These are phyloP conservation scores for Lates japonicus DNA, from an alignment of 2,797 vertebrate species.

Conservation along the genomic window DNA sequence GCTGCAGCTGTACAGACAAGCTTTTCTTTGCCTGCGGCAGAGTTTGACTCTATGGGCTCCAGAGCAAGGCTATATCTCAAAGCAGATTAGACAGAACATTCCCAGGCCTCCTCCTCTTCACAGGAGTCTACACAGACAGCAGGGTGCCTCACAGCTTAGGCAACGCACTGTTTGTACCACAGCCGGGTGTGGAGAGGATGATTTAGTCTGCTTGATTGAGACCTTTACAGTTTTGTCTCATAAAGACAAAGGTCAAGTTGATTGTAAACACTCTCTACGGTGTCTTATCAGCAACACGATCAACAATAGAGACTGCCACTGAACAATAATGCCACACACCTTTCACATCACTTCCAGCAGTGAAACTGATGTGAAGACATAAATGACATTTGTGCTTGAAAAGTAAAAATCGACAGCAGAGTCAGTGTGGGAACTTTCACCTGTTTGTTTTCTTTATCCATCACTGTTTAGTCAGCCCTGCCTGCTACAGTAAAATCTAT, in stretches of 20 bases:
- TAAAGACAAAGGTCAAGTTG: constrained; percentile 47
- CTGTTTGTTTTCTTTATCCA: not conserved
- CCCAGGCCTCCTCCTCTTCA: constrained; percentile 69
- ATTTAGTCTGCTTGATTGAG: constrained; percentile 34
- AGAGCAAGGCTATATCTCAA: constrained; percentile 55
- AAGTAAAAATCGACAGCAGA: not conserved
- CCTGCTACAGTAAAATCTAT: not conserved
- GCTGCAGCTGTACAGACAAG: constrained; percentile 51
- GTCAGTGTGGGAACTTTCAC: not conserved
- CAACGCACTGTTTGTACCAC: constrained; percentile 26
- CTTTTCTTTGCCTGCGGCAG: constrained; percentile 51
- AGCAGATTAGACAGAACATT: constrained; percentile 72
- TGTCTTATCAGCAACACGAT: constrained; percentile 14
- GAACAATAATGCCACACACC: not conserved
- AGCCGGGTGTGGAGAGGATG: not conserved
- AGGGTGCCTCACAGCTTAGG: constrained; percentile 29
- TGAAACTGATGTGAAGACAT: not conserved
- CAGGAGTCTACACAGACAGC: constrained; percentile 50
- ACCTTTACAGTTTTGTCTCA: constrained; percentile 36
- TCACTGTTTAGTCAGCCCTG: not conserved
- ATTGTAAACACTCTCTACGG: not conserved
- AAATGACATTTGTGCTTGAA: not conserved
- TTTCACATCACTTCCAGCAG: not conserved
- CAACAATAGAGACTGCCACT: not conserved
- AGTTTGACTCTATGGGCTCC: constrained; percentile 53